These are phyloP conservation scores for Platerodrilus igneus DNA, from an alignment of 2,888 invertebrate species.

Conservation along the genomic window DNA sequence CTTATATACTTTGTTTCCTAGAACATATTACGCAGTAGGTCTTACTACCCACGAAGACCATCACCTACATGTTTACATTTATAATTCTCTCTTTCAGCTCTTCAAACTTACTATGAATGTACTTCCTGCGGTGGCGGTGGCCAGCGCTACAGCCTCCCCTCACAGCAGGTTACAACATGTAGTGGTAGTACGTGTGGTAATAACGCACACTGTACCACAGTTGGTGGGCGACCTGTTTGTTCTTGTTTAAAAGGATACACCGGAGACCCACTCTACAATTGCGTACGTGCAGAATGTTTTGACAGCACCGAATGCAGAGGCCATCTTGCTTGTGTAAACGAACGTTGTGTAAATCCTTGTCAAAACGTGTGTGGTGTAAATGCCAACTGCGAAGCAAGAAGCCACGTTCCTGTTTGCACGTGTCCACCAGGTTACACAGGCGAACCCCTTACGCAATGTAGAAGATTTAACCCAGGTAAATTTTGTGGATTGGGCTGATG, in stretches of 20 bases:
- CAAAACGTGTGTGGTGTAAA: conserved; percentile 69
- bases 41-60: too few species aligned
- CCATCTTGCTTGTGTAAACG: conserved; percentile 68
- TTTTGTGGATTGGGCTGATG: conserved; percentile 1
- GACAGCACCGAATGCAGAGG: conserved; percentile 73
- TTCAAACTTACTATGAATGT: too few species aligned
- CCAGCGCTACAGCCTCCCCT: conserved; percentile 16
- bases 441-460: conserved; percentile 69
- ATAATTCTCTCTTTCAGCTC: too few species aligned
- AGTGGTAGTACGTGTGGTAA: conserved; percentile 62
- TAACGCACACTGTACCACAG: conserved; percentile 61
- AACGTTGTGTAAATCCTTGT: conserved; percentile 76
- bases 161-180: conserved; percentile 33
- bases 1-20: too few species aligned
- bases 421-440: conserved; percentile 77
- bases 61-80: too few species aligned
- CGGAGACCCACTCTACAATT: conserved; percentile 72
- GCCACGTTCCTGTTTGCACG: conserved; percentile 73
- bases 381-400: conserved; percentile 71
- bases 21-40: too few species aligned
- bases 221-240: conserved; percentile 71
- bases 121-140: too few species aligned
- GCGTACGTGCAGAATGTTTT: conserved; percentile 53
- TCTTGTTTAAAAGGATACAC: conserved; percentile 74
- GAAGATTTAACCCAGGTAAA: conserved; percentile 70